Evolutionary conservation across 2,888 invertebrate genomes (phyloP).

Genomic region (Frankliniella fusca): DNA sequence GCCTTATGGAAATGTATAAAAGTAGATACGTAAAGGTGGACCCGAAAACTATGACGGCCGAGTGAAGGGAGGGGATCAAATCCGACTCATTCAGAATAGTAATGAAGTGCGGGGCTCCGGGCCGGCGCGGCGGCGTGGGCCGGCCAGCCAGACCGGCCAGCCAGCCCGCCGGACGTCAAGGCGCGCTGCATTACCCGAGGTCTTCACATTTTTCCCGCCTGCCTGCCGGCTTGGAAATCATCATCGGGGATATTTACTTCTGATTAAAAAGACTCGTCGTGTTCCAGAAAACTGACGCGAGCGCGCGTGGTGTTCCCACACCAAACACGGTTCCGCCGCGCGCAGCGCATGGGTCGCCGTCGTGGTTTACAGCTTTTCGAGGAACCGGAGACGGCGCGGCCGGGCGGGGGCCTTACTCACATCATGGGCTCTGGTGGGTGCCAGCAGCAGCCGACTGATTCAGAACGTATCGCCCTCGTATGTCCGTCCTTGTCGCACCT

Average conservation of each 20-base stretch:
- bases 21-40: background rate
- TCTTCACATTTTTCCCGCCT: slow-evolving; percentile 1
- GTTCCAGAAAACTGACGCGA: no score
- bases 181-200: background rate
- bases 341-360: background rate
- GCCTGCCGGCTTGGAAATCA: background rate
- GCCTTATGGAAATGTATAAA: background rate
- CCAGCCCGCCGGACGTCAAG: background rate
- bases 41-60: background rate
- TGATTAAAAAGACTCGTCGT: background rate
- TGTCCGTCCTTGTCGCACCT: no score
- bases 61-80: slow-evolving; percentile 10
- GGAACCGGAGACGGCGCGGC: slow-evolving; percentile 12
- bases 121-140: background rate
- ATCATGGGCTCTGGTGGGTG: no score
- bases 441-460: no score
- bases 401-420: background rate
- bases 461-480: no score
- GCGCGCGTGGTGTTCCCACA: no score
- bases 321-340: no score
- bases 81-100: slow-evolving; percentile 21
- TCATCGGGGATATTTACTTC: background rate
- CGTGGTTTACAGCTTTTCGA: slow-evolving; percentile 17
- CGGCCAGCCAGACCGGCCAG: no score
- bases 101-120: background rate